Evolutionary conservation across 2,888 invertebrate genomes (phyloP).

Genomic region (Microctonus aethiopoides): DNA sequence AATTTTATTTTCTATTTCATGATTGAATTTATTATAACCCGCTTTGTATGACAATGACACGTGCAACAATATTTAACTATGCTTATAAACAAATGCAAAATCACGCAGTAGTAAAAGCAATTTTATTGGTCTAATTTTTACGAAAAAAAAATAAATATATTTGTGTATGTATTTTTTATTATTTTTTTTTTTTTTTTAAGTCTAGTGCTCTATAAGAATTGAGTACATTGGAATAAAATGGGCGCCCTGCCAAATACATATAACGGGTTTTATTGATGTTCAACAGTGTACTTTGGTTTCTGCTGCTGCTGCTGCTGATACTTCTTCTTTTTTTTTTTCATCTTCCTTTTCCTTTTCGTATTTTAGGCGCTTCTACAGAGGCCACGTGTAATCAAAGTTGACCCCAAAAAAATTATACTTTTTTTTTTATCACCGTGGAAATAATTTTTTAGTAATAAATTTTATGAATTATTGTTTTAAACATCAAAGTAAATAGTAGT

Average conservation of each 20-base stretch:
- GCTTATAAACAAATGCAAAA: too few species aligned
- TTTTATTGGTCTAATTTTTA: too few species aligned
- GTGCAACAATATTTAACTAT: background rate
- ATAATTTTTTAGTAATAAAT: background rate
- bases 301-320: conserved; percentile 5
- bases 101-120: too few species aligned
- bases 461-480: too few species aligned
- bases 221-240: conserved; percentile 52
- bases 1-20: too few species aligned
- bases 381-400: conserved; percentile 1
- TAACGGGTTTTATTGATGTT: conserved; percentile 56
- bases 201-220: conserved; percentile 42
- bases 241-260: conserved; percentile 60
- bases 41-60: background rate
- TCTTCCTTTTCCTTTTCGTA: conserved; percentile 27
- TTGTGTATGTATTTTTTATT: background rate
- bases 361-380: conserved; percentile 8
- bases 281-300: conserved; percentile 24
- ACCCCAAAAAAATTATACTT: conserved; percentile 8
- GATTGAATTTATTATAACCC: too few species aligned
- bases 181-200: background rate
- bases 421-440: background rate
- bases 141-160: background rate
- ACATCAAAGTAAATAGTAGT: too few species aligned
- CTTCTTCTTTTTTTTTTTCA: conserved; percentile 20